These are phyloP conservation scores for Lepidochitona cinerea DNA, from an alignment of 2,888 invertebrate genomes.

Conservation along the genomic window DNA sequence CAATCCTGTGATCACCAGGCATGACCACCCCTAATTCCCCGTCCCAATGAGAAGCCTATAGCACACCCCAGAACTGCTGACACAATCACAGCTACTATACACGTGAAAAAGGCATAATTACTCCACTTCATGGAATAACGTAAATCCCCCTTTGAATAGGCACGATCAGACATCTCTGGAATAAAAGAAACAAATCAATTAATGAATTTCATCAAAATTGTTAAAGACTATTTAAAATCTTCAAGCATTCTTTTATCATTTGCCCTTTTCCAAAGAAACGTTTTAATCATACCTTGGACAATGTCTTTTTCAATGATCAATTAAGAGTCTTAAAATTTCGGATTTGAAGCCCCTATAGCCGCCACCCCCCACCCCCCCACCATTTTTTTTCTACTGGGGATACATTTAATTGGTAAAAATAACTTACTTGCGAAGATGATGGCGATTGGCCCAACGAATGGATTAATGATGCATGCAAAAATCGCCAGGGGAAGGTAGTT, in stretches of 20 bases:
- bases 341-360: no score
- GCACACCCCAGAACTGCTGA: constrained; percentile 49
- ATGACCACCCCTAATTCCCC: constrained; percentile 39
- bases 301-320: no score
- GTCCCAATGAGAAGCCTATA: constrained; percentile 53
- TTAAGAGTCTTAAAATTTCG: no score
- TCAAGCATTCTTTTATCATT: no score
- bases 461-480: constrained; percentile 50
- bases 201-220: not conserved
- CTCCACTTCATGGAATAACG: constrained; percentile 56
- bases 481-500: constrained; percentile 51
- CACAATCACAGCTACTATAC: constrained; percentile 51
- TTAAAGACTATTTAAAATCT: no score
- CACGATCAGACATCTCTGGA: constrained; percentile 55
- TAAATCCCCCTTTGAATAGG: constrained; percentile 51
- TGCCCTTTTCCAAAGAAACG: no score
- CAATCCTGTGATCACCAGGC: constrained; percentile 75
- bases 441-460: constrained; percentile 52
- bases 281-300: no score
- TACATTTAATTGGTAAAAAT: not conserved
- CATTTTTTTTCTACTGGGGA: not conserved
- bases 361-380: no score
- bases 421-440: constrained; percentile 56
- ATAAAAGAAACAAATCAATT: constrained; percentile 7
- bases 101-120: constrained; percentile 51